Evolutionary conservation across 1,140 invertebrate species (phyloP), one percentile per base, ranked within the genome.

Genomic region (Aphelinus atriplicis): DNA sequence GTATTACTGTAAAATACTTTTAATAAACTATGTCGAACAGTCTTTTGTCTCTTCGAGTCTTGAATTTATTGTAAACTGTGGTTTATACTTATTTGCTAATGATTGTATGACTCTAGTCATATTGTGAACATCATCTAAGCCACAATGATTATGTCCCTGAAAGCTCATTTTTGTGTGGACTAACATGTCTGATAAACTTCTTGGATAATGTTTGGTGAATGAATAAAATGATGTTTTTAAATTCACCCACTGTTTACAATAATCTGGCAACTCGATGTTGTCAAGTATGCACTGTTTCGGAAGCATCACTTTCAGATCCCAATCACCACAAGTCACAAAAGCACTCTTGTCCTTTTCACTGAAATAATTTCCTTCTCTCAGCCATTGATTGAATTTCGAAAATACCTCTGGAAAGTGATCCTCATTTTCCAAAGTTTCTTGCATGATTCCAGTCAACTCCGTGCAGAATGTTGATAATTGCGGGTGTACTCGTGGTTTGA

Each of bases 291-390:
- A 92, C 77, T 93, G 91, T 0, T 78, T 78, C 7, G 90, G 90
- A 10, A 93, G 78, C 91, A 92, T 91, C 0, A 84, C 84, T 76
- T 87, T 88, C 7, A 93, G 82, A 82, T 93, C 92, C 91, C 91
- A 92, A 82, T 92, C 90, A 10, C 92, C 92, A 81, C 89, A 92
- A 0, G 91, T 92, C 2, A 92, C 86, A 83, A 92, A 92, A 1
- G 85, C 81, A 77, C 82, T 83, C n/a, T 83, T 72, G 4, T 81
- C 58, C 10, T 71, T 68, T 55, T 78, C 63, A n/a, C 79, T 50
- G 10, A 85, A 79, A 71, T 83, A 88, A n/a, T 76, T 73, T 63
- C 82, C 74, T 3, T 82, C 51, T 1, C 80, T 57, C 3, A 88
- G 48, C 88, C 88, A 89, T 0, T 76, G n/a, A n/a, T 78, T 68